phyloP scores from a whole-genome alignment of 2,888 invertebrate species.

The Ichneumon xanthorius region DNA sequence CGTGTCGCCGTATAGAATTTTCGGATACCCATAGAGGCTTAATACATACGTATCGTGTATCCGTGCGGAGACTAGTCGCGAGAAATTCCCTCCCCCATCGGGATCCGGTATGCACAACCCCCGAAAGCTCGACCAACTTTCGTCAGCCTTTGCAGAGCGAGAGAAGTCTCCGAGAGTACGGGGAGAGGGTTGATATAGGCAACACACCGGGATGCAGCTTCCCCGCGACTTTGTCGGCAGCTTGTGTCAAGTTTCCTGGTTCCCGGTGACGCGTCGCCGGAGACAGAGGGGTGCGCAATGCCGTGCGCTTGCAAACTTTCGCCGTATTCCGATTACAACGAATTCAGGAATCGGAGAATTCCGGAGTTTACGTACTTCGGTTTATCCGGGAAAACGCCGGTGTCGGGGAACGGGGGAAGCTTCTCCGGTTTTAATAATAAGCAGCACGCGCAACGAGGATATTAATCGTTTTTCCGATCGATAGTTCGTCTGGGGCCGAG shows the following conservation, averaged over 20 bases:
- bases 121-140: conserved; percentile 2
- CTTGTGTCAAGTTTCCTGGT: conserved; percentile 62
- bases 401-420: too few relatives aligned
- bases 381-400: not conserved
- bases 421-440: too few relatives aligned
- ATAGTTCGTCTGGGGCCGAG: conserved; percentile 56
- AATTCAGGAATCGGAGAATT: not conserved
- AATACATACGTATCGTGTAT: not conserved
- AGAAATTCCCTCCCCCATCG: not conserved
- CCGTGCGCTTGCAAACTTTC: too few relatives aligned
- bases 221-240: conserved; percentile 60
- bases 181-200: too few relatives aligned
- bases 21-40: not conserved
- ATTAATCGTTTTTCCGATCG: conserved; percentile 66
- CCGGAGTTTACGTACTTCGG: not conserved
- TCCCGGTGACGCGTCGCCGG: conserved; percentile 33
- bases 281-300: too few relatives aligned
- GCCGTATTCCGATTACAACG: conserved; percentile 16
- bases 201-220: conserved; percentile 36
- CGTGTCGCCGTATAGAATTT: not conserved
- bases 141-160: not conserved
- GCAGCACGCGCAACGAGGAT: not conserved
- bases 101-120: conserved; percentile 2
- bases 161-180: not conserved
- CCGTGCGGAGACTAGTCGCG: too few relatives aligned